These are phyloP conservation scores for Yponomeuta plumbellus DNA, from an alignment of 2,888 invertebrate genomes.

Conservation along the genomic window DNA sequence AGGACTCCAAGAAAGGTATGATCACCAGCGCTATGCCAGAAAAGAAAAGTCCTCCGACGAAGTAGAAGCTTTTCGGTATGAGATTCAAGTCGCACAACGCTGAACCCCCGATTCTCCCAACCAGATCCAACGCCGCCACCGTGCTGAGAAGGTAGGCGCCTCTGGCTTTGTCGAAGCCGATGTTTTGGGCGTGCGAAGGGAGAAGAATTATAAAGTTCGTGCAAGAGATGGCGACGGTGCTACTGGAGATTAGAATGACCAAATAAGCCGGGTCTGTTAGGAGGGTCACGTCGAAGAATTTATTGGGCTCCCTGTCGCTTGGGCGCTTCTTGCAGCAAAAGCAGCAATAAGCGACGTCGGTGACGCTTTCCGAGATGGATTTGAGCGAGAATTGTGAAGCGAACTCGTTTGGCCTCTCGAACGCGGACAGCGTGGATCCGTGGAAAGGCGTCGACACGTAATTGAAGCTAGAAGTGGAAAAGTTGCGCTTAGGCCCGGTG, in stretches of 20 bases:
- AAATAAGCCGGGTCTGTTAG: constrained; percentile 86
- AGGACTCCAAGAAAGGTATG: constrained; percentile 81
- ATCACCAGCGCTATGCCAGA: constrained; percentile 85
- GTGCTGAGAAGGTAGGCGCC: constrained; percentile 86
- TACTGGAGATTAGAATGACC: constrained; percentile 88
- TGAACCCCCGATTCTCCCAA: constrained; percentile 90
- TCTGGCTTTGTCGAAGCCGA: constrained; percentile 82
- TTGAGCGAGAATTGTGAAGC: constrained; percentile 86
- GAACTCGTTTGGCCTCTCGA: constrained; percentile 85
- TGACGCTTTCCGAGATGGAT: constrained; percentile 78
- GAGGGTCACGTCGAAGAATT: constrained; percentile 84
- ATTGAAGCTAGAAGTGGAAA: constrained; percentile 88
- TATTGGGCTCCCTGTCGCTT: constrained; percentile 57
- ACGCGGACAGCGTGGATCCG: constrained; percentile 86
- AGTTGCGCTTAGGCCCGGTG: constrained; percentile 77
- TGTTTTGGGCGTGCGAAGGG: constrained; percentile 83
- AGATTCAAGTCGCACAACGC: constrained; percentile 86
- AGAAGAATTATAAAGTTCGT: constrained; percentile 91
- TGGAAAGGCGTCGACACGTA: constrained; percentile 90
- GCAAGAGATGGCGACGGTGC: constrained; percentile 90
- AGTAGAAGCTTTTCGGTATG: constrained; percentile 88
- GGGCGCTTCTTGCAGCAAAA: constrained; percentile 56
- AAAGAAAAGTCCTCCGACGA: constrained; percentile 85
- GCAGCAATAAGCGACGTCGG: constrained; percentile 63
- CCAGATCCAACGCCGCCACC: constrained; percentile 87